phyloP scores from a whole-genome alignment of 1,140 invertebrate genomes.

The Drosophila takahashii region DNA sequence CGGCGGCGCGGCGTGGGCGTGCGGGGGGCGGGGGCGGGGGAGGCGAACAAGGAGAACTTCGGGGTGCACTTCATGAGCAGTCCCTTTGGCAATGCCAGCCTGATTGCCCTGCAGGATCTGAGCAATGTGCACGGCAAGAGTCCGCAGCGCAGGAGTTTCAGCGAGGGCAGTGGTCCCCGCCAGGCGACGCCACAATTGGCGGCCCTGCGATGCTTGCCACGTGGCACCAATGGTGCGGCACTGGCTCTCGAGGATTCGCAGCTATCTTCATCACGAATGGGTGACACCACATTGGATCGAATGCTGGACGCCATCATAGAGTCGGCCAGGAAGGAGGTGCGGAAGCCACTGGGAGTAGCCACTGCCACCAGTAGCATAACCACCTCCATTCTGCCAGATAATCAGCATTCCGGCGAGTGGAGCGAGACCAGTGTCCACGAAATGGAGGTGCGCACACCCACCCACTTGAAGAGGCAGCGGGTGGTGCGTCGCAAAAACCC shows the following conservation, averaged over 20 bases:
- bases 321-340: conserved; percentile 76
- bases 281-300: conserved; percentile 79
- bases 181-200: conserved; percentile 69
- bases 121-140: conserved; percentile 80
- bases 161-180: conserved; percentile 66
- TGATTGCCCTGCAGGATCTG: conserved; percentile 77
- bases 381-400: not conserved
- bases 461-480: conserved; percentile 78
- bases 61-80: conserved; percentile 80
- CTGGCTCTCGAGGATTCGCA: conserved; percentile 65
- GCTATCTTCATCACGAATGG: conserved; percentile 80
- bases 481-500: conserved; percentile 81
- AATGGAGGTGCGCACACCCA: conserved; percentile 82
- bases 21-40: conserved; percentile 17
- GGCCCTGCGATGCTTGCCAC: conserved; percentile 59
- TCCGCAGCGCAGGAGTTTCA: conserved; percentile 69
- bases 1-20: conserved; percentile 30
- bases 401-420: conserved; percentile 42
- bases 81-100: conserved; percentile 75
- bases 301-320: conserved; percentile 84
- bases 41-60: conserved; percentile 79
- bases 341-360: conserved; percentile 10
- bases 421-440: conserved; percentile 78
- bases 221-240: not conserved
- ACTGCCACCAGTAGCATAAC: not conserved